phyloP scores from a whole-genome alignment of 2,113 vertebrate species.

The Oncorhynchus gorbuscha region DNA sequence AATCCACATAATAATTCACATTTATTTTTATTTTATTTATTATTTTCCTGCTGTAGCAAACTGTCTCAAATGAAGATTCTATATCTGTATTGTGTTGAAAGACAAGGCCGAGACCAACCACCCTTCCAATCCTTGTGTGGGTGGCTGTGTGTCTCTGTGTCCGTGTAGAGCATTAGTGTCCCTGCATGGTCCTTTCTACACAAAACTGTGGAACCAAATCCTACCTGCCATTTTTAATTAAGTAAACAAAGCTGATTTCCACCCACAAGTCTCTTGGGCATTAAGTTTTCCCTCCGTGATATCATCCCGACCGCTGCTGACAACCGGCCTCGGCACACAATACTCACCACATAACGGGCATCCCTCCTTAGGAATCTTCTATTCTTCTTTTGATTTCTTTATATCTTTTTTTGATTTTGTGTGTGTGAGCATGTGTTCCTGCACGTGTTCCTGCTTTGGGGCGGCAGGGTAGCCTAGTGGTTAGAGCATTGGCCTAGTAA shows the following conservation, averaged over 20 bases:
- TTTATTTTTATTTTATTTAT: too few species aligned
- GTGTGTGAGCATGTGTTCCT: not conserved
- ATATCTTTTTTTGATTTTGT: not conserved
- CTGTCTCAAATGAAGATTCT: too few species aligned
- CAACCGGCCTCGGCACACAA: constrained; percentile 56
- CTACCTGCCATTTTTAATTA: constrained; percentile 64
- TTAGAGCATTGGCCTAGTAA: too few species aligned
- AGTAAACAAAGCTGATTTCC: constrained; percentile 47
- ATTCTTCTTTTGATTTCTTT: constrained; percentile 24
- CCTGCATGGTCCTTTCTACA: constrained; percentile 20
- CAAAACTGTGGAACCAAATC: constrained; percentile 42
- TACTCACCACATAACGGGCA: constrained; percentile 49
- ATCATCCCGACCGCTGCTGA: constrained; percentile 61
- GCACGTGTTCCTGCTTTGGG: too few species aligned
- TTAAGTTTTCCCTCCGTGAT: constrained; percentile 61
- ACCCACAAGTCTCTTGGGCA: constrained; percentile 31
- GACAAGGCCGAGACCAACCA: not conserved
- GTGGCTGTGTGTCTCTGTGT: constrained; percentile 26
- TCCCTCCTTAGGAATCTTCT: constrained; percentile 26
- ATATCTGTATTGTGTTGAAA: not conserved
- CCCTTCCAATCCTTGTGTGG: constrained; percentile 12
- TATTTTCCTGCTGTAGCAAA: too few species aligned
- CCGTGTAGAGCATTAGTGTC: constrained; percentile 7
- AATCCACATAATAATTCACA: too few species aligned
- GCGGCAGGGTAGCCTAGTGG: too few species aligned